phyloP scores from a whole-genome alignment of 2,113 vertebrate genomes.

The Felis chaus region DNA sequence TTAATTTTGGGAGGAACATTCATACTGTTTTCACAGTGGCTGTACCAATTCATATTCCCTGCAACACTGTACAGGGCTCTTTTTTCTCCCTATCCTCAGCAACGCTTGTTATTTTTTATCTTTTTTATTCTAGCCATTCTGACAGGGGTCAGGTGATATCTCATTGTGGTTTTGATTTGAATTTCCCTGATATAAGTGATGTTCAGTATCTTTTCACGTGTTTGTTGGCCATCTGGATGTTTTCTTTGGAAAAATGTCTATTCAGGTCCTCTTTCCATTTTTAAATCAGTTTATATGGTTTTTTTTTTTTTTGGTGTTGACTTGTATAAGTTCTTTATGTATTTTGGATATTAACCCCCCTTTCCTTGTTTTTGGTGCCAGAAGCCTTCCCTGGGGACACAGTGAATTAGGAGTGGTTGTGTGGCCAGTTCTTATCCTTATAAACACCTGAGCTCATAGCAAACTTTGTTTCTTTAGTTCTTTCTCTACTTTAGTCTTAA shows the following conservation, averaged over 20 bases:
- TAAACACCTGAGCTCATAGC: not conserved
- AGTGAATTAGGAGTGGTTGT: not conserved
- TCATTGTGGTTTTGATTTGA: not conserved
- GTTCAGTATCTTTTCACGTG: not conserved
- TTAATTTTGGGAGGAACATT: not conserved
- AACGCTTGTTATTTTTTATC: not conserved
- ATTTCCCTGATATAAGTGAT: not conserved
- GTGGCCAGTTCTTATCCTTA: not conserved
- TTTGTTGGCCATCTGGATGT: not conserved
- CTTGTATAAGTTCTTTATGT: not conserved
- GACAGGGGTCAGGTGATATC: not conserved
- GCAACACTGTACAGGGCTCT: not conserved
- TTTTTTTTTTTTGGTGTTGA: not conserved
- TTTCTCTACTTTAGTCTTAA: conserved; percentile 3
- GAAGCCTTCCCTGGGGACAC: not conserved
- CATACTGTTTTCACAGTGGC: not conserved
- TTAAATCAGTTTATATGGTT: not conserved
- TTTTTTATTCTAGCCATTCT: not conserved
- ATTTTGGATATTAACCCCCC: not conserved
- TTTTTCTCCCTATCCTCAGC: not conserved
- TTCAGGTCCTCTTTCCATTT: not conserved
- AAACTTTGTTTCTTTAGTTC: conserved; percentile 39
- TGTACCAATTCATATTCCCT: not conserved
- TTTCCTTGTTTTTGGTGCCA: not conserved
- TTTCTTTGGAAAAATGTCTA: not conserved